Evolutionary conservation across 1,140 invertebrate species (phyloP), one percentile per base, ranked within the genome.

Genomic region (Apolygus lucorum): DNA sequence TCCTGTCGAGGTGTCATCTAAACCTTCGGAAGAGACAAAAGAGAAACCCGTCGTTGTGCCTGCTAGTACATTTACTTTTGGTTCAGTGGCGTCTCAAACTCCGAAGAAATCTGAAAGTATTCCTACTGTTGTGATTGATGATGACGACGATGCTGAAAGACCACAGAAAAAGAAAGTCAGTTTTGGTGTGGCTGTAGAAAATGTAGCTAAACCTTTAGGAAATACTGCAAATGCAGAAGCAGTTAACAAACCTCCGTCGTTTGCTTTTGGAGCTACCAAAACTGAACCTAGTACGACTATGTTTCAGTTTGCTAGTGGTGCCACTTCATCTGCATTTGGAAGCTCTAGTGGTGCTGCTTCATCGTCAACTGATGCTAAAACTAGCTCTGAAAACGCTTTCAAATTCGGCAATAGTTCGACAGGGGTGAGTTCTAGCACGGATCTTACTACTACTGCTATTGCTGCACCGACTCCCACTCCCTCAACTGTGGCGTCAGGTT

Each of bases 111-210:
- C n/a, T n/a, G n/a, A n/a, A n/a, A n/a, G n/a, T n/a, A n/a, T n/a
- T n/a, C n/a, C n/a, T n/a, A n/a, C n/a, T 59, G 54, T 59, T 59
- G 54, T 42, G 34, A 42, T 17, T n/a, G n/a, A n/a, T n/a, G n/a
- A n/a, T 4, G 11, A 13, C 22, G 54, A 59, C 22, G 22, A 24
- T 14, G 28, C 29, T 27, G 68, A 69, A n/a, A 63, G 59, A 52
- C 68, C 68, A n/a, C 54, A 8, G 11, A 69, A 69, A 29, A 69
- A 69, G 29, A 63, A 28, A 63, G 68, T 69, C 29, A 69, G 68
- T 52, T 69, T 69, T 28, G 54, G 68, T 2, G 34, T 42, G 17
- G 34, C 34, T 42, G 34, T 8, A 42, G 17, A 42, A 42, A 8
- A 4, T 17, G 17, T 17, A 8, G 17, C 34, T 8, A 17, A 42